Conservation (phyloP, 2,888 invertebrate species). For the Rhopalosiphum nymphaeae region DNA sequence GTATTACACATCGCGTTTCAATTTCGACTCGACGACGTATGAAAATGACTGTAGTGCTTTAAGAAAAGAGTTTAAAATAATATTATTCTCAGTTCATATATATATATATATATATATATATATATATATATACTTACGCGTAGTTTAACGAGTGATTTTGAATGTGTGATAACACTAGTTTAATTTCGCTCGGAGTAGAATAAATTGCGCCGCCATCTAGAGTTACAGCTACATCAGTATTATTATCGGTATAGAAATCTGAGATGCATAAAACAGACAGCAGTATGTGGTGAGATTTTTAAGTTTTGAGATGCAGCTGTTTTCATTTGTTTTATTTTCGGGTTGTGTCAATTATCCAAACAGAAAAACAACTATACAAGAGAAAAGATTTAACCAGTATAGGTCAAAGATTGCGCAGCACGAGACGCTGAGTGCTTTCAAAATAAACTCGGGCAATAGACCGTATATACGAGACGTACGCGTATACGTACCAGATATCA, state of each 20-base stretch:
- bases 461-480: neutral
- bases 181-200: neutral
- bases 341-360: neutral
- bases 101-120: neutral
- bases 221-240: neutral
- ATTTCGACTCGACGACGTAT: neutral
- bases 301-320: conserved; percentile 4
- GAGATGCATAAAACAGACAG: neutral
- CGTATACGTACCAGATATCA: neutral
- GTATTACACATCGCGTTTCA: neutral
- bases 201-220: neutral
- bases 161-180: neutral
- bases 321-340: neutral
- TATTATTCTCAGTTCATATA: neutral
- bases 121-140: no score
- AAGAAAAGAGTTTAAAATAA: neutral
- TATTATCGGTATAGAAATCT: neutral
- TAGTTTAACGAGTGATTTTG: neutral
- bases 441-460: neutral
- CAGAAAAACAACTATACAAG: neutral
- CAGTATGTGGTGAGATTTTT: conserved; percentile 5
- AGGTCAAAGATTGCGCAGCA: neutral
- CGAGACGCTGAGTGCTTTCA: neutral
- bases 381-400: neutral
- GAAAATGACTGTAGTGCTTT: neutral